Percentiles rank a stretch among this genome's conserved stretches.
These are phyloP conservation scores for Cryptocephalus primarius DNA, from an alignment of 2,888 invertebrate species.

Conservation along the genomic window DNA sequence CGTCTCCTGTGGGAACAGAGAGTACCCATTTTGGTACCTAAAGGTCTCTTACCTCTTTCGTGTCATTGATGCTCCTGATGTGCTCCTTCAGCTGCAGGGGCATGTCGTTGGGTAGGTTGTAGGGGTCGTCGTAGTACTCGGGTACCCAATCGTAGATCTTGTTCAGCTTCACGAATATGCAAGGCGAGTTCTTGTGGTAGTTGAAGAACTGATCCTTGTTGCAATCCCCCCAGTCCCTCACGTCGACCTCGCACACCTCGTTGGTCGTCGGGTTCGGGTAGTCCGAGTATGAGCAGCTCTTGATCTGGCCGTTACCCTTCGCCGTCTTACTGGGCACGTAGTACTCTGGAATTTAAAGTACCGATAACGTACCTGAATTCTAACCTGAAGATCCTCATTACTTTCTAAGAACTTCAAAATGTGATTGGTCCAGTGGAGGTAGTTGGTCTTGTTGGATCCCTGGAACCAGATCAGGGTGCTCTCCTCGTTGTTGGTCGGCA, in stretches of 20 bases:
- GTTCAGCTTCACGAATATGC: constrained; percentile 91
- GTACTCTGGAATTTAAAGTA: constrained; percentile 26
- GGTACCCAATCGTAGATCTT: constrained; percentile 90
- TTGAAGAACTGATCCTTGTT: constrained; percentile 77
- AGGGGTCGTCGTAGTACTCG: constrained; percentile 63
- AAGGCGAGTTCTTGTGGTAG: constrained; percentile 85
- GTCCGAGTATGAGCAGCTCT: constrained; percentile 31
- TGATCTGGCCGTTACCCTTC: constrained; percentile 33
- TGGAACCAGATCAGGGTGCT: constrained; percentile 95
- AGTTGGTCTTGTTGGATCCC: constrained; percentile 65
- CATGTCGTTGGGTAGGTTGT: constrained; percentile 61
- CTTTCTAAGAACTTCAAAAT: constrained; percentile 67
- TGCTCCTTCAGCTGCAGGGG: constrained; percentile 58
- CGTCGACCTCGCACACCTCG: constrained; percentile 81
- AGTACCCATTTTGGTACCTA: too few species aligned
- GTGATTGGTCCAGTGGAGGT: constrained; percentile 67
- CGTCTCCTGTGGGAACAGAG: too few species aligned
- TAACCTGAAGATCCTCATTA: constrained; percentile 34
- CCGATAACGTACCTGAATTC: not conserved
- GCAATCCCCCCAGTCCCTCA: constrained; percentile 71
- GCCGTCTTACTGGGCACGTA: constrained; percentile 35
- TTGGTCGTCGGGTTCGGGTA: constrained; percentile 32
- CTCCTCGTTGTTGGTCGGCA: constrained; percentile 77
- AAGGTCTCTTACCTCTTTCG: constrained; percentile 38
- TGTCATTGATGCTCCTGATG: constrained; percentile 40